These are phyloP conservation scores for Epistrophe grossulariae DNA, from an alignment of 2,888 invertebrate genomes.

Conservation along the genomic window DNA sequence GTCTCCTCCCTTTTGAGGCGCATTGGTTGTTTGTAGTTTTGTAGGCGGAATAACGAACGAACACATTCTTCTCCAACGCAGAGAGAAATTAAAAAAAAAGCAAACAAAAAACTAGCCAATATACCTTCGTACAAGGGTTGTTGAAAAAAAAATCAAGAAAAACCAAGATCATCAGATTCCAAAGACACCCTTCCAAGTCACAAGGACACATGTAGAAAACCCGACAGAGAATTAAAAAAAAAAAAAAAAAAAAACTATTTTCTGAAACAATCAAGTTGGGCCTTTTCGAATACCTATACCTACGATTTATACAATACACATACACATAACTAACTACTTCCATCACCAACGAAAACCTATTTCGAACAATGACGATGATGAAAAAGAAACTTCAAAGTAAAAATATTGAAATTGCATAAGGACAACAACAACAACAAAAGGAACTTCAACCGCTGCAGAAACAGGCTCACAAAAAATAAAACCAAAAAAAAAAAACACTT, in stretches of 20 bases:
- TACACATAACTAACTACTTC: not conserved
- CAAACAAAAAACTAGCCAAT: conserved; percentile 17
- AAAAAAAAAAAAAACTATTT: conserved; percentile 42
- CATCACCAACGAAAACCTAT: conserved; percentile 49
- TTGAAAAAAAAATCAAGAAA: conserved; percentile 33
- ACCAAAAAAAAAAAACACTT: conserved; percentile 39
- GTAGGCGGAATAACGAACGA: conserved; percentile 71
- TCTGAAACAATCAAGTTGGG: conserved; percentile 57
- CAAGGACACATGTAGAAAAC: conserved; percentile 26
- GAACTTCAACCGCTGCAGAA: conserved; percentile 62
- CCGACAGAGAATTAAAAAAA: conserved; percentile 15
- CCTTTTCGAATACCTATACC: conserved; percentile 16
- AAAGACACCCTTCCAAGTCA: conserved; percentile 58
- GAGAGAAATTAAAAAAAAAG: conserved; percentile 16
- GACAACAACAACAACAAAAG: conserved; percentile 67
- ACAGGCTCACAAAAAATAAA: conserved; percentile 53
- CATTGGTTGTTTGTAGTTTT: conserved; percentile 45
- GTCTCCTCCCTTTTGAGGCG: conserved; percentile 58
- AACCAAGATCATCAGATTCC: conserved; percentile 51
- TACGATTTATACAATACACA: conserved; percentile 4
- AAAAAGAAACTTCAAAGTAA: conserved; percentile 72
- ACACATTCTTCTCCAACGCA: conserved; percentile 54
- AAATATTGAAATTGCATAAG: conserved; percentile 75
- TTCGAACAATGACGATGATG: conserved; percentile 69
- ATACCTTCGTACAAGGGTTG: conserved; percentile 23